A percentile compares a stretch with the other conserved stretches of the same genome.
Conservation (phyloP, 2,797 vertebrate species). For the Eulemur rubriventer region DNA sequence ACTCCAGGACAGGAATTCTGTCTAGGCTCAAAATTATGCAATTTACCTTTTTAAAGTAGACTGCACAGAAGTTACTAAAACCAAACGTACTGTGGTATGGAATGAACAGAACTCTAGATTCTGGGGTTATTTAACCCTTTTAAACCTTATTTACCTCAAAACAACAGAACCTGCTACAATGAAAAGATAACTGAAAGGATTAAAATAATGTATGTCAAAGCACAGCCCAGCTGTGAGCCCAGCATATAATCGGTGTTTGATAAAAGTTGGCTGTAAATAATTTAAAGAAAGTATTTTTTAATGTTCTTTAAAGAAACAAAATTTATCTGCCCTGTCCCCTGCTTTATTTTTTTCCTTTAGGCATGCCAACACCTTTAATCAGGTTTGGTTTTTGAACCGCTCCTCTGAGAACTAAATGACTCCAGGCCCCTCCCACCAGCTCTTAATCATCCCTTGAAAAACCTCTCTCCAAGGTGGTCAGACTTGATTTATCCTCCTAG, state of each 20-base stretch:
- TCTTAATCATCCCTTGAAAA: neutral
- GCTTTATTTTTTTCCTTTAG: neutral
- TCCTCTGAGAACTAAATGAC: neutral
- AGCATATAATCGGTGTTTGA: neutral
- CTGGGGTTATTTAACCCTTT: neutral
- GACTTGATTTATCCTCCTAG: neutral
- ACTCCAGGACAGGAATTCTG: neutral
- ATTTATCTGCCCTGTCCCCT: neutral
- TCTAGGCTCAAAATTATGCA: neutral
- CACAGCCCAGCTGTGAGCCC: neutral
- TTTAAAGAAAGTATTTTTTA: neutral
- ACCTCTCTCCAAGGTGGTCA: neutral
- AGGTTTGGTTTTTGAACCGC: neutral
- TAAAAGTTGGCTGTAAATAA: neutral
- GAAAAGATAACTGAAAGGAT: neutral
- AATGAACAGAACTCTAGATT: neutral
- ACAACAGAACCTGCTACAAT: neutral
- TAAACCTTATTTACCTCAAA: slow-evolving; percentile 19
- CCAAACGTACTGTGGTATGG: neutral
- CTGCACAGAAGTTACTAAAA: neutral
- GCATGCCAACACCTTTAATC: neutral
- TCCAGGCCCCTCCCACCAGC: neutral
- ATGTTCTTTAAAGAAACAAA: slow-evolving; percentile 37
- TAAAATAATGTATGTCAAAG: neutral
- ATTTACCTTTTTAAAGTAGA: neutral